Base-by-base conservation (phyloP, 2,113 vertebrate species). In the Phycodurus eques region DNA sequence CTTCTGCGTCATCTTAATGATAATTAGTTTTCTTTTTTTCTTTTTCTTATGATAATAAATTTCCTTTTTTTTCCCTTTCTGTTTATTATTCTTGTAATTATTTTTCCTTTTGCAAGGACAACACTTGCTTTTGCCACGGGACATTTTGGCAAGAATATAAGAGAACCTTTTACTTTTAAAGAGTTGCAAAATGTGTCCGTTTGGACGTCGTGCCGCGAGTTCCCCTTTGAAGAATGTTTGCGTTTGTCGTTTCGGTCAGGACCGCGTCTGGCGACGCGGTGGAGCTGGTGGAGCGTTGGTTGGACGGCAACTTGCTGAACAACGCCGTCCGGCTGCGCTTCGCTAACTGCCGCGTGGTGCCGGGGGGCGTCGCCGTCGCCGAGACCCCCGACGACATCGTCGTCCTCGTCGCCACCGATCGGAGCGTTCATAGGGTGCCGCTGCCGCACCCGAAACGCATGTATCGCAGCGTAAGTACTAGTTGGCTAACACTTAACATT, bases 291-390 rank as follows among this genome's bases (percentile, higher is more conserved):
- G 96, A 99, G 68, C 94, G 95, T 67, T 98, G 95, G 0, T 84
- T 98, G 84, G 96, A 98, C 44, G 87, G 92, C 49, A 96, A 95
- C 78, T 89, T 99, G 42, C 87, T 98, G 27, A 96, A 98, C 90
- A 96, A 95, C 1, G 83, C 94, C 0, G 77, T 97, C 17, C 90
- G 91, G 12, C 83, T 99, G 31, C 92, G 84, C 73, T 92, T 98
- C 82, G 90, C 80, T 43, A 93, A 95, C 75, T 97, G 96, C 66
- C 88, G 80, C 0, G 54, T 98, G 2, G 87, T 98, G 11, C 96
- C 96, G 0, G 94, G 94, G 0, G 96, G 97, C 0, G 92, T 99
- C n/a, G 88, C 87, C 74, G 76, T 98, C 74, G 95, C 93, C 14
- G 97, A 98, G 85, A 94, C 94, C 0, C 92, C 94, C 75, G 93